Evolutionary conservation across 2,888 invertebrate genomes (phyloP), one percentile per base, ranked within the genome.

Genomic region (Spilarctia lutea): DNA sequence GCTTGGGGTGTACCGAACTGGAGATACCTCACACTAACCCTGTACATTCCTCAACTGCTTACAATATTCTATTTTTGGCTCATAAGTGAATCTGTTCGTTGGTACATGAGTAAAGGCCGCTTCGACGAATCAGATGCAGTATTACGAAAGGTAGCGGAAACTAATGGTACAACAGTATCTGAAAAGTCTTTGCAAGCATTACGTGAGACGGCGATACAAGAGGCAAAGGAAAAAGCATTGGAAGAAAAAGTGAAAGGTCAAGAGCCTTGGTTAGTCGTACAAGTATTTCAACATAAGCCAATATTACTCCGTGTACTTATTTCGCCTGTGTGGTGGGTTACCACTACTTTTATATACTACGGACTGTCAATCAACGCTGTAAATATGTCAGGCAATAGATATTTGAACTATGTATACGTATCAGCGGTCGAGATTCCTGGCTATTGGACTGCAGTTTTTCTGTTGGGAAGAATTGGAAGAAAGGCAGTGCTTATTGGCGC

Each of bases 1-100:
- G 98, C 98, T 1, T 98, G 97, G 96, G 94, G 93, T 68, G 94
- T 96, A 0, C 96, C 96, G 60, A 94, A 97, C 86, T 98, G 98
- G 98, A 96, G 97, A 83, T 88, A 92, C 56, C 91, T 97, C 4
- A 96, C 98, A 8, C 94, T 97, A 33, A 94, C 97, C 3, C 92
- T 97, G 18, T 98, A 98, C 86, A 90, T 96, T 0, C 98, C 98
- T 0, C 96, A 97, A 24, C 89, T 97, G 20, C 85, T 97, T 0
- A 96, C 97, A 56, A 87, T 98, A 52, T 88, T 95, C 10, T 97
- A 97, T 85, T 96, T 97, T 80, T 97, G 97, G 97, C 85, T 97
- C 16, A 92, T 97, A 74, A 96, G 97, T 0, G 98, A 98, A 90
- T 97, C 97, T 6, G 95, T 97, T 1, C 96, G 98, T 73, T 98